Percentiles rank a stretch among this genome's conserved stretches.
These are phyloP conservation scores for Scolanthus callimorphus DNA, from an alignment of 92 coral and sea anemone species.

Conservation along the genomic window DNA sequence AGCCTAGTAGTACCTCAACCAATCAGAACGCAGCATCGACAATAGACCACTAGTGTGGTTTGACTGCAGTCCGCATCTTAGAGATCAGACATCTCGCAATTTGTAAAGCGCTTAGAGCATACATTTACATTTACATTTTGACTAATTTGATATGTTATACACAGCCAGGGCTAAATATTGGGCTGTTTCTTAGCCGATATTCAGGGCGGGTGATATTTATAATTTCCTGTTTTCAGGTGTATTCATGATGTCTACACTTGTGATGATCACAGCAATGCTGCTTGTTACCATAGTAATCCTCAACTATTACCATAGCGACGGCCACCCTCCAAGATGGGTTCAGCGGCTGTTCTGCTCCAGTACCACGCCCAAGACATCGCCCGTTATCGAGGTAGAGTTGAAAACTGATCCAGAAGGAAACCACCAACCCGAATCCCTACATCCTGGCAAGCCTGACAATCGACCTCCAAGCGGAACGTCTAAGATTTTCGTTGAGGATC, in stretches of 20 bases:
- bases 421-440: neutral
- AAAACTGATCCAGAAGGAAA: neutral
- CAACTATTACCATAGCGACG: slow-evolving; percentile 2
- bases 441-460: neutral
- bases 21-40: too few relatives aligned
- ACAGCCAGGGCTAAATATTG: too few relatives aligned
- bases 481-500: neutral
- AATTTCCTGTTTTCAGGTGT: too few relatives aligned
- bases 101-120: too few relatives aligned
- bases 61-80: too few relatives aligned
- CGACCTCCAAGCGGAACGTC: neutral
- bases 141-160: too few relatives aligned
- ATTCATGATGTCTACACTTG: slow-evolving; percentile 20
- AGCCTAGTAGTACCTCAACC: too few relatives aligned
- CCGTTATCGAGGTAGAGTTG: neutral
- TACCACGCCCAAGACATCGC: neutral
- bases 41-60: too few relatives aligned
- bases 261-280: slow-evolving; percentile 1
- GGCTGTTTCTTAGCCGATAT: too few relatives aligned
- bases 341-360: neutral
- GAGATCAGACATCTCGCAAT: too few relatives aligned
- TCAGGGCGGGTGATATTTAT: too few relatives aligned
- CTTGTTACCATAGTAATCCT: slow-evolving; percentile 5
- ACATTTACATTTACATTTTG: too few relatives aligned
- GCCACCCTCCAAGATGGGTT: slow-evolving; percentile 11